phyloP scores from a whole-genome alignment of 2,113 vertebrate genomes.

The Isichthys henryi region DNA sequence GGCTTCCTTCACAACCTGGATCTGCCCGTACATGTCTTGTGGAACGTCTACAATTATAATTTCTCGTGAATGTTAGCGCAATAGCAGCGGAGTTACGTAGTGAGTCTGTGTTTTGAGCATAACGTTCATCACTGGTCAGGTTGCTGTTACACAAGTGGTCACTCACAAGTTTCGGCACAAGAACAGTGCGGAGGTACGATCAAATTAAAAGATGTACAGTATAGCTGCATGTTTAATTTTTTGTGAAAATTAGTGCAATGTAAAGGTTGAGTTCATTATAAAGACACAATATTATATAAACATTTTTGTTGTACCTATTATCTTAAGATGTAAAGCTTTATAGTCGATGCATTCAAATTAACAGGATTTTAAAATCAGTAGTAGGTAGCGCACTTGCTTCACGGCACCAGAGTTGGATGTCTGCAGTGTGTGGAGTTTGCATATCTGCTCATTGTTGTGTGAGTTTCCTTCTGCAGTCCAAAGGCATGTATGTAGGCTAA shows the following conservation, averaged over 20 bases:
- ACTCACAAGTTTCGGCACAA: not conserved
- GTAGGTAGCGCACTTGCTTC: not conserved
- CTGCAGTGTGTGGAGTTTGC: not conserved
- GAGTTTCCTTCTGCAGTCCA: no score
- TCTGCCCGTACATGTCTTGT: not conserved
- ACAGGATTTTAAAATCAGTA: not conserved
- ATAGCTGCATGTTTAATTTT: not conserved
- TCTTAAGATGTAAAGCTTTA: not conserved
- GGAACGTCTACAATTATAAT: not conserved
- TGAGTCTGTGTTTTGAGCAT: not conserved
- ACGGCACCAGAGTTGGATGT: not conserved
- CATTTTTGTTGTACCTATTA: not conserved
- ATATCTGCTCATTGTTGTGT: no score
- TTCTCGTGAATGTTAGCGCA: not conserved
- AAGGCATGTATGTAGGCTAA: no score
- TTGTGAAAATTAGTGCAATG: not conserved
- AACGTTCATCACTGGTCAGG: not conserved
- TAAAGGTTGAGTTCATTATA: not conserved
- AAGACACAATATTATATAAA: not conserved
- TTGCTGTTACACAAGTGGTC: not conserved
- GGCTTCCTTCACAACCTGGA: not conserved
- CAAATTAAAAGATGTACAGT: not conserved
- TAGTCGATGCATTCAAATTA: not conserved
- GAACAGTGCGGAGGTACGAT: not conserved
- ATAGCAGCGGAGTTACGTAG: not conserved